Evolutionary conservation across 35 echinoderm and acorn worm species (phyloP).

Genomic region (Ophioderma brevispina): DNA sequence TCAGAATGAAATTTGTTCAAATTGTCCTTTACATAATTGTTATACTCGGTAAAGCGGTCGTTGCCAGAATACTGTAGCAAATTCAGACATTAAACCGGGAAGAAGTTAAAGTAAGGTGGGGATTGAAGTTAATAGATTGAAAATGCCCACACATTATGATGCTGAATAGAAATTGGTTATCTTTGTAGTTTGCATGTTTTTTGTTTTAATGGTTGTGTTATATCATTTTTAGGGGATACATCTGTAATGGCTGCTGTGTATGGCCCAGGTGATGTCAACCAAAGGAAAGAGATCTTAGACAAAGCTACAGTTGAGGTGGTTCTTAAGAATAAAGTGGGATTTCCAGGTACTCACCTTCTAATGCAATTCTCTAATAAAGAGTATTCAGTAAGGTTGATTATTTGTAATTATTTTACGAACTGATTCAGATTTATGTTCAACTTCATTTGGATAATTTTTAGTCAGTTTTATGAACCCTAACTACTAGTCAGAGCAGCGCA

Average conservation of each 20-base stretch:
- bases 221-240: slow-evolving; percentile 96
- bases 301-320: slow-evolving; percentile 90
- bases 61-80: too few species aligned
- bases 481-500: too few species aligned
- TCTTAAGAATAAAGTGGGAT: slow-evolving; percentile 86
- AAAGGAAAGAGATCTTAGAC: slow-evolving; percentile 91
- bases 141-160: too few species aligned
- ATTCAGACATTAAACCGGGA: too few species aligned
- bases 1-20: too few species aligned
- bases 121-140: too few species aligned
- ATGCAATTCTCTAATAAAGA: not conserved
- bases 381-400: not conserved
- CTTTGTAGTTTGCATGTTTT: too few species aligned
- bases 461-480: not conserved
- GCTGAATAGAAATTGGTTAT: too few species aligned
- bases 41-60: too few species aligned
- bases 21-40: too few species aligned
- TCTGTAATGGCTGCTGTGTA: slow-evolving; percentile 94
- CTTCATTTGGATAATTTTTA: not conserved
- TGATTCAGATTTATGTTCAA: not conserved
- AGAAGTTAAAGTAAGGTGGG: too few species aligned
- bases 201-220: too few species aligned
- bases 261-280: slow-evolving; percentile 91
- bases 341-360: slow-evolving; percentile 72
- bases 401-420: not conserved